Base-by-base conservation (phyloP, 2,888 invertebrate species). In the Dilophus febrilis region DNA sequence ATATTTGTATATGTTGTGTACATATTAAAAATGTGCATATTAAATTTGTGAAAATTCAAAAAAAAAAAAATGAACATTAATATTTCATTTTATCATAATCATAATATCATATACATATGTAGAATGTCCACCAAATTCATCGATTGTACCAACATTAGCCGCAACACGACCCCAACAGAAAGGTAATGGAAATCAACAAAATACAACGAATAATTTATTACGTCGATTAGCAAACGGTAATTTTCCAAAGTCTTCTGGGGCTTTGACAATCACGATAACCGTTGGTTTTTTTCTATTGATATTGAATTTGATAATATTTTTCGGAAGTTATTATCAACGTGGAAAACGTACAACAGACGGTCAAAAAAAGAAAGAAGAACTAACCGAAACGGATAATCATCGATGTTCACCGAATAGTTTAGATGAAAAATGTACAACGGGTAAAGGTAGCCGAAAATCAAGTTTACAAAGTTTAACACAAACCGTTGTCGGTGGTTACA, bases 221-320 rank as follows among this genome's bases (percentile, higher is more conserved):
- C 73, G 82, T 29, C 75, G 83, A 36, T 65, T 84, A 7, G 79
- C 83, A n/a, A 58, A 57, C 40, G 81, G 78, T 43, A 85, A 86
- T 52, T 85, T 85, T 53, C 86, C 86, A 56, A 86, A 83, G 43
- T 87, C 88, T 58, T 85, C 87, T 6, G 86, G 87, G 0, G 88
- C 88, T 1, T 65, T 90, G 14, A 82, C 86, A 7, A 84, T 88
- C 22, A 88, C 88, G 1, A 84, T 87, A 45, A 84, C 81, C 1
- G 84, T 86, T 8, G 86, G 85, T 2, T 84, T 85, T 51, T 84
- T 86, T 48, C 68, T 87, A 7, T 65, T 87, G 8, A 66, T 86
- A 22, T 67, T 87, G 19, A 87, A 87, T 54, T 77, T 86, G 11
- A 67, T 86, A 18, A 88, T 90, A 49, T 88, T 88, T 52, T 86